Evolutionary conservation across 2,113 vertebrate species (phyloP), one percentile per base, ranked within the genome.

Genomic region (Perca fluviatilis): DNA sequence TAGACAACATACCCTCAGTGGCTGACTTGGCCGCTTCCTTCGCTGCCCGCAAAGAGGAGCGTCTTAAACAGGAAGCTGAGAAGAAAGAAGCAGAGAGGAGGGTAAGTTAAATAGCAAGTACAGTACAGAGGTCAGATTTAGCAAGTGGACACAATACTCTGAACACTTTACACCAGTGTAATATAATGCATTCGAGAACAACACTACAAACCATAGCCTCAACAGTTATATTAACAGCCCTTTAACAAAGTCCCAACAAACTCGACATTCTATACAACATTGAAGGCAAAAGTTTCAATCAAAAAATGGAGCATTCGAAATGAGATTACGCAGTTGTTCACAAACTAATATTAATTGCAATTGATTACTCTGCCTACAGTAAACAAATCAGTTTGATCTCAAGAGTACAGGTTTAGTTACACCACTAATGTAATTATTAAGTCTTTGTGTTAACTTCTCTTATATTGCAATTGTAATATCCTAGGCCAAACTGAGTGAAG

Each of bases 11-110:
- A 27, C 93, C 95, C 3, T 95, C 95, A 0, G 95, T 95, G 1
- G 94, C 97, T 0, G 97, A 97, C 76, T 91, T 96, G 88, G 2
- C 96, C 27, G 95, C 97, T 82, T 93, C 95, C 86, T 74, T 98
- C 86, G 94, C 95, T 1, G 94, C 93, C 40, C 94, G 94, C 68
- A 96, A 95, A 78, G 94, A 96, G 67, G 95, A 97, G 91, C 94
- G 95, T 66, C 2, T 95, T 75, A 68, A 91, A 93, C 88, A 93
- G 77, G 97, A 97, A 91, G 92, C 93, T 62, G 96, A 97, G 88
- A 97, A 96, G 92, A 97, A 97, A 78, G 97, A 97, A 68, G 83
- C 88, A 23, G 97, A 96, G 11, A 95, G 97, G 70, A 82, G 93
- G 90, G 95, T 96, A 76, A 93, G 91, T 21, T 1, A 18, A 43